Percentiles rank a stretch among this genome's conserved stretches.
Evolutionary conservation across 2,888 invertebrate species (phyloP).

Genomic region (Gastracanthus pulcherrimus): DNA sequence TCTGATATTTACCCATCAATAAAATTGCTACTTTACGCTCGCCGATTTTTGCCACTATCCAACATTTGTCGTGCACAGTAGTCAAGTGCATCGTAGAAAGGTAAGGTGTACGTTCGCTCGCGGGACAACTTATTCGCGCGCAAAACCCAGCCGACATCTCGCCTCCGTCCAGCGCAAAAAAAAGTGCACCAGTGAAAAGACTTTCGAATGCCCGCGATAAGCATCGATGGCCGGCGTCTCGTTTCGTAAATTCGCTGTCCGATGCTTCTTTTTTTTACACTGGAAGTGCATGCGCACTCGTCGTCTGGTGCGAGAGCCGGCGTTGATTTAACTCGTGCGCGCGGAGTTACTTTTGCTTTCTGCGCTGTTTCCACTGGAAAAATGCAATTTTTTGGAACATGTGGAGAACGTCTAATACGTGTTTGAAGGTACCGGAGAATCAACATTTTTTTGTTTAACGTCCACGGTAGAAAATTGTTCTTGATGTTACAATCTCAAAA

Average conservation of each 20-base stretch:
- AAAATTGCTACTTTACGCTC: neutral
- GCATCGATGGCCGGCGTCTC: neutral
- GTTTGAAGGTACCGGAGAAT: too few species aligned
- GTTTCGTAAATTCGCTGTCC: neutral
- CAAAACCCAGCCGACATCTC: neutral
- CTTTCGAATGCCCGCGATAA: neutral
- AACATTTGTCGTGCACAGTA: neutral
- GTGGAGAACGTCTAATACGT: too few species aligned
- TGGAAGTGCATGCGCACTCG: neutral
- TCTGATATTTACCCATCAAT: neutral
- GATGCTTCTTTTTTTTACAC: neutral
- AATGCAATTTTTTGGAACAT: too few species aligned
- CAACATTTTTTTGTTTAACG: too few species aligned
- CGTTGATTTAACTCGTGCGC: too few species aligned
- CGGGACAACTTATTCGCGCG: neutral
- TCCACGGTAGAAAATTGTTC: too few species aligned
- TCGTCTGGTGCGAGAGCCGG: too few species aligned
- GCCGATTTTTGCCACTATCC: neutral
- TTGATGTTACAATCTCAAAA: too few species aligned
- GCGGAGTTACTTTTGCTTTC: too few species aligned
- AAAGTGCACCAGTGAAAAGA: neutral
- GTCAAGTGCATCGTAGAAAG: neutral
- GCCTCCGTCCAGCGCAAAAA: neutral
- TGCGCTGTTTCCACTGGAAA: too few species aligned
- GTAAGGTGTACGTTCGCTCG: neutral